phyloP scores from a whole-genome alignment of 2,113 vertebrate genomes.

The Columba livia region DNA sequence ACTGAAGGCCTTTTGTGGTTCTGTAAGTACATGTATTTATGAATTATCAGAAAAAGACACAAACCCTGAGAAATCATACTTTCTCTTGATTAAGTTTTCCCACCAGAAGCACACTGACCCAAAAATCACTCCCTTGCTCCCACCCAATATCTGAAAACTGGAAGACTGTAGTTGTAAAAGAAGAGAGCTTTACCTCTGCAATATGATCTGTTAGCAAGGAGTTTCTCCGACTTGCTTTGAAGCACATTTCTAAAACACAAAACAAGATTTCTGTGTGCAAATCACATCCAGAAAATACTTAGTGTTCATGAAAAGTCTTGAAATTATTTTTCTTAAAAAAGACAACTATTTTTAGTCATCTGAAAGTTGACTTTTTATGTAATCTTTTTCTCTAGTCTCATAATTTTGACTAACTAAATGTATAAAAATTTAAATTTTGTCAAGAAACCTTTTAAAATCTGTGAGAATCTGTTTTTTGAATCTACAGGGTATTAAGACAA shows the following conservation, averaged over 20 bases:
- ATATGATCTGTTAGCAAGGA: background rate
- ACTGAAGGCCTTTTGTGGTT: background rate
- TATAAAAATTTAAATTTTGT: background rate
- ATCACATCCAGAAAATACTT: background rate
- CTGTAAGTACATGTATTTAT: background rate
- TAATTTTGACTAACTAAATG: background rate
- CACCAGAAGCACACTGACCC: background rate
- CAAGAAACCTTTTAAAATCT: background rate
- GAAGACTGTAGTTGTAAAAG: background rate
- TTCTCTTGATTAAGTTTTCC: background rate
- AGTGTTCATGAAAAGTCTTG: background rate
- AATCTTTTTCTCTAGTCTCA: background rate
- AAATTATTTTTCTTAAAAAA: background rate
- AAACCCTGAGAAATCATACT: background rate
- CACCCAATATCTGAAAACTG: background rate
- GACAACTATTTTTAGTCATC: background rate
- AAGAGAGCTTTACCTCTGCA: background rate
- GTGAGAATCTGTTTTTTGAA: background rate
- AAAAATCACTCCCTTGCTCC: background rate
- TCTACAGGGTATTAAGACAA: background rate
- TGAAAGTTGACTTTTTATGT: background rate
- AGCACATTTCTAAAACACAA: background rate
- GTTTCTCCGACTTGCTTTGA: background rate
- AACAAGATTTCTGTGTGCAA: background rate
- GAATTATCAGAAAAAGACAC: background rate